Evolutionary conservation across 2,797 vertebrate genomes (phyloP).

Genomic region (Cichlasoma orientale): DNA sequence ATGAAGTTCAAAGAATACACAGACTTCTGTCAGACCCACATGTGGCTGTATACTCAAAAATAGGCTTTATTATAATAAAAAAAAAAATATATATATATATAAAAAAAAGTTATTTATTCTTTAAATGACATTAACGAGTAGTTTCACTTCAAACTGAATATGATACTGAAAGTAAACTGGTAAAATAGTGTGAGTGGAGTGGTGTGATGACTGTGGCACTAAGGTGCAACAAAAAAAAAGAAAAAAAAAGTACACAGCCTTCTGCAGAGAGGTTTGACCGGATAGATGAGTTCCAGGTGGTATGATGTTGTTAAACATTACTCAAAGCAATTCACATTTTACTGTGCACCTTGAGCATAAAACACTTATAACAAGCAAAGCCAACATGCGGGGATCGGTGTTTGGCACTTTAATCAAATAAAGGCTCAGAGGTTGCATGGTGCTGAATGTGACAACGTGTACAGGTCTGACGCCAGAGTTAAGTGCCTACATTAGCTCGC

Average conservation of each 20-base stretch:
- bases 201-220: neutral
- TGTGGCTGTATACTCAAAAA: neutral
- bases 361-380: neutral
- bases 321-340: neutral
- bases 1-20: neutral
- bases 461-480: neutral
- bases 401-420: neutral
- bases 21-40: neutral
- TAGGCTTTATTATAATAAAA: too few species aligned
- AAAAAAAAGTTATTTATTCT: too few species aligned
- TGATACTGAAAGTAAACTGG: neutral
- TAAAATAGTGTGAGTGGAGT: neutral
- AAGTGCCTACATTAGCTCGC: neutral
- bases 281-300: constrained; percentile 16
- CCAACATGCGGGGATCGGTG: neutral
- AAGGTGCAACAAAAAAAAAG: neutral
- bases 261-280: neutral
- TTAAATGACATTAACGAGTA: neutral
- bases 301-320: constrained; percentile 32
- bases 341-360: constrained; percentile 5
- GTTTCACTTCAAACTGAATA: neutral
- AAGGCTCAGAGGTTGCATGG: neutral
- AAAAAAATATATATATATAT: too few species aligned
- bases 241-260: neutral
- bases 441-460: neutral